phyloP scores from a whole-genome alignment of 2,888 invertebrate species.

The Agonum fuliginosum region DNA sequence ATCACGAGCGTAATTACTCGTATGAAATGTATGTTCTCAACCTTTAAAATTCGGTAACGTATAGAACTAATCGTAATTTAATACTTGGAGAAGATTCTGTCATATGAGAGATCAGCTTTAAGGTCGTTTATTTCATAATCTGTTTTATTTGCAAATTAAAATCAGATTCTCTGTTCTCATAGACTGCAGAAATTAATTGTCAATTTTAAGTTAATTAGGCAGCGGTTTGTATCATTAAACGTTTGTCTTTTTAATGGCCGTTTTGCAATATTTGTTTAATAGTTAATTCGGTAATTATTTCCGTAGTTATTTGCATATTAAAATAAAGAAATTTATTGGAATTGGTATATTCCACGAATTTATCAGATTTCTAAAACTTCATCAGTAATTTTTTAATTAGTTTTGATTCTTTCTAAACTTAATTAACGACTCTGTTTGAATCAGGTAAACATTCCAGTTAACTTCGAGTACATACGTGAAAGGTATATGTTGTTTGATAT shows the following conservation, averaged over 20 bases:
- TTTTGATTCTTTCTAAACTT: no score
- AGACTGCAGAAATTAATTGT: background rate
- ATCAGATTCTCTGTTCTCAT: background rate
- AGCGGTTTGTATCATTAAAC: background rate
- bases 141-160: background rate
- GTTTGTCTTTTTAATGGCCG: conserved; percentile 2
- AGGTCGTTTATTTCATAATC: background rate
- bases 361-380: no score
- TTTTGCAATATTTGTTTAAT: no score
- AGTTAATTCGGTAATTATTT: no score
- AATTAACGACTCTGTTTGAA: no score
- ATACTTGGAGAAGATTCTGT: background rate
- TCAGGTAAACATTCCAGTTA: no score
- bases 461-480: no score
- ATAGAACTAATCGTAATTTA: background rate
- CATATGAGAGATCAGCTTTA: background rate
- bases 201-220: background rate
- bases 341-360: no score
- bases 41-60: conserved; percentile 9
- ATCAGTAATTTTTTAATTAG: no score
- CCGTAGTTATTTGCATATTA: background rate
- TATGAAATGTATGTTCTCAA: no score
- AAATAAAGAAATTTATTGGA: no score
- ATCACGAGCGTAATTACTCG: background rate
- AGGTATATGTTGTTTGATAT: no score